Evolutionary conservation across 2,113 vertebrate species (phyloP).

Genomic region (Xenotilapia caudafasciata): DNA sequence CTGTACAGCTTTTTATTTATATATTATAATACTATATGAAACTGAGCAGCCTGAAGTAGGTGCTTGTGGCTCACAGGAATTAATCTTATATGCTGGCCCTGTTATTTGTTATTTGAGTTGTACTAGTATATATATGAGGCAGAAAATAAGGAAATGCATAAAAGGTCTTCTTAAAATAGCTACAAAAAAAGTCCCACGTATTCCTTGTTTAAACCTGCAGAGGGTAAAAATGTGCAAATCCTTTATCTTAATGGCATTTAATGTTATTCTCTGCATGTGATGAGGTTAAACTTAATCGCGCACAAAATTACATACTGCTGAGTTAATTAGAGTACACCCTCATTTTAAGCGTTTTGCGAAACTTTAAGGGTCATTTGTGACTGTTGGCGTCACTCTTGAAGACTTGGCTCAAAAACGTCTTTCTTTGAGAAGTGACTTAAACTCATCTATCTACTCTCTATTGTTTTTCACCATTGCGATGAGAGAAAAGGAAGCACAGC

Average conservation of each 20-base stretch:
- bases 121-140: not conserved
- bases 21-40: not conserved
- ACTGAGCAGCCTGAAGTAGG: not conserved
- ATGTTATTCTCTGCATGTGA: not conserved
- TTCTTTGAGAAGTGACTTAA: not conserved
- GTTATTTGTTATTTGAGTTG: not conserved
- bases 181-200: not conserved
- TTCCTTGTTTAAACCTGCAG: not conserved
- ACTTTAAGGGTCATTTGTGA: not conserved
- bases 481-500: not conserved
- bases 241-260: not conserved
- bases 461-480: not conserved
- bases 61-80: not conserved
- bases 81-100: not conserved
- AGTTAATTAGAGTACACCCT: not conserved
- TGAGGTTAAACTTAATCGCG: not conserved
- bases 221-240: not conserved
- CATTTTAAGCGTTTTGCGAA: not conserved
- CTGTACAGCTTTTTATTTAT: not conserved
- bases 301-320: not conserved
- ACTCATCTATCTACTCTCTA: not conserved
- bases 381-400: not conserved
- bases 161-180: not conserved
- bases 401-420: not conserved
- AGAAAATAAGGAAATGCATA: not conserved